phyloP scores from a whole-genome alignment of 1,140 invertebrate genomes.

The Akabosia matsudoensis region DNA sequence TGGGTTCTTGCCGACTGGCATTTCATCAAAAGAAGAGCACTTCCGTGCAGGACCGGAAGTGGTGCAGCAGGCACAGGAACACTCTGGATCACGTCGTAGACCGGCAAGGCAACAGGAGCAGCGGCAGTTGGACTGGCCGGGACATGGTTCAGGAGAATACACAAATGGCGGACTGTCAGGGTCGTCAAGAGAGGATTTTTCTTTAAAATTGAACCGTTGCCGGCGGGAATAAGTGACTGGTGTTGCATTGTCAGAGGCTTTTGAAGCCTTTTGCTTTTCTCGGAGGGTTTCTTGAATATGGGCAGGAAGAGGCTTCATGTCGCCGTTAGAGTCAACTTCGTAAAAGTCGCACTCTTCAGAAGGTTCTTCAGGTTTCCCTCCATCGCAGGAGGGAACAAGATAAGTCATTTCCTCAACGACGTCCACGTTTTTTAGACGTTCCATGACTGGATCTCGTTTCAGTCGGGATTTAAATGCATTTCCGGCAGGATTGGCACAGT shows the following conservation, averaged over 20 bases:
- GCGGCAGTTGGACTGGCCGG: background rate
- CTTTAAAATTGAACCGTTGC: constrained; percentile 31
- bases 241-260: background rate
- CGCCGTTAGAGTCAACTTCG: constrained; percentile 19
- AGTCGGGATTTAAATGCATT: background rate
- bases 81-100: constrained; percentile 26
- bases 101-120: constrained; percentile 28
- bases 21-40: constrained; percentile 33
- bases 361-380: background rate
- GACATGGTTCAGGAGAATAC: background rate
- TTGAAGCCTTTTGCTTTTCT: background rate
- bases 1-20: constrained; percentile 30
- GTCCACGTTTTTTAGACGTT: constrained; percentile 33
- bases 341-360: constrained; percentile 34
- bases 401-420: constrained; percentile 32
- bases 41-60: background rate
- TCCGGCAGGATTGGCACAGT: background rate
- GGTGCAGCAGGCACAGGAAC: constrained; percentile 25
- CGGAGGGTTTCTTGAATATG: background rate
- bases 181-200: constrained; percentile 1
- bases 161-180: constrained; percentile 19
- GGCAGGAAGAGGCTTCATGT: constrained; percentile 25
- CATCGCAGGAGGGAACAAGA: constrained; percentile 15
- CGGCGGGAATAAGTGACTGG: constrained; percentile 32
- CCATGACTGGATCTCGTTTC: background rate